These are phyloP conservation scores for Thelaira solivaga DNA, from an alignment of 2,888 invertebrate genomes.

Conservation along the genomic window DNA sequence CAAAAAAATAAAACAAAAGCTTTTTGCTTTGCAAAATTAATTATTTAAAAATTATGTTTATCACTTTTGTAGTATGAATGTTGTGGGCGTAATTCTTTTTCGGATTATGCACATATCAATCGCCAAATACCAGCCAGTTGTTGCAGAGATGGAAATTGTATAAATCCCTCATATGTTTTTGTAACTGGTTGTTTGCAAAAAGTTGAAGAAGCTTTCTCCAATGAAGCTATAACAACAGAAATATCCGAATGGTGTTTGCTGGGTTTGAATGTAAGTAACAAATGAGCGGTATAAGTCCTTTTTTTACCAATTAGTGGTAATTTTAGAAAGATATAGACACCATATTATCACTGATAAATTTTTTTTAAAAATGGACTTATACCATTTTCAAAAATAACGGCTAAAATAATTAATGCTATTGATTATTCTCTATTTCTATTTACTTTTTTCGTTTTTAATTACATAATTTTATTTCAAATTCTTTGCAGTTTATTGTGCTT, in stretches of 20 bases:
- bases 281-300: no score
- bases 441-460: not conserved
- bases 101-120: slow-evolving; percentile 67
- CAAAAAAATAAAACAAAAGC: no score
- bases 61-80: slow-evolving; percentile 68
- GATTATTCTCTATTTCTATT: not conserved
- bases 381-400: no score
- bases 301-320: no score
- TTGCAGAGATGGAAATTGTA: slow-evolving; percentile 70
- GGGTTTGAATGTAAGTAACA: slow-evolving; percentile 70
- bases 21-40: not conserved
- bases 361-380: no score
- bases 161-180: slow-evolving; percentile 69
- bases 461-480: not conserved
- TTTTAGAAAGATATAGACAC: no score
- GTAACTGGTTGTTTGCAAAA: slow-evolving; percentile 67
- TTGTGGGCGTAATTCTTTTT: slow-evolving; percentile 71
- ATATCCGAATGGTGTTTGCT: slow-evolving; percentile 70
- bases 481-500: slow-evolving; percentile 67
- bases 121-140: slow-evolving; percentile 69
- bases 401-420: no score
- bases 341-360: no score
- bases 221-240: slow-evolving; percentile 66
- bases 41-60: not conserved
- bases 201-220: slow-evolving; percentile 69